Conservation (phyloP, 2,888 invertebrate species). For the Desoria tigrina region DNA sequence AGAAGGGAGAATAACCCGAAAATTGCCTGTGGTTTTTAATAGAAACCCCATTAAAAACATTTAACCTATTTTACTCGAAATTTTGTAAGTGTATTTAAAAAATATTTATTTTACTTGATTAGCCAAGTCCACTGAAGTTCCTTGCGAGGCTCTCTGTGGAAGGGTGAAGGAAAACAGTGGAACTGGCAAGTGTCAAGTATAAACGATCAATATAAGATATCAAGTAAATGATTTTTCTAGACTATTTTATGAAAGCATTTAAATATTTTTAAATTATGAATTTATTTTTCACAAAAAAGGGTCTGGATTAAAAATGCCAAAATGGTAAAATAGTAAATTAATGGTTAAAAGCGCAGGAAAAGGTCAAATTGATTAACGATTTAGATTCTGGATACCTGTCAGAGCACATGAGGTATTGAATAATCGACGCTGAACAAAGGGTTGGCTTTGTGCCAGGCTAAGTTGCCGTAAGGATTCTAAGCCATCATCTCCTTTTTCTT, state of each 20-base stretch:
- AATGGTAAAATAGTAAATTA: no score
- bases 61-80: not conserved
- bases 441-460: conserved; percentile 29
- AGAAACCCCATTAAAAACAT: not conserved
- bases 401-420: conserved; percentile 52
- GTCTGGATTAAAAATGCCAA: no score
- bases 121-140: conserved; percentile 49
- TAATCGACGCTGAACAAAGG: conserved; percentile 45
- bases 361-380: no score
- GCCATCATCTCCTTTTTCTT: no score
- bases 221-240: no score
- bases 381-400: no score
- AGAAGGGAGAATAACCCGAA: conserved; percentile 52
- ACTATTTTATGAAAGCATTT: no score
- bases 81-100: conserved; percentile 5
- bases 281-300: no score
- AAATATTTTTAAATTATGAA: no score
- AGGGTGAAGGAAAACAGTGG: conserved; percentile 50
- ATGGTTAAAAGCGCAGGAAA: no score
- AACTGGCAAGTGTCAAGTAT: no score
- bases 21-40: conserved; percentile 39
- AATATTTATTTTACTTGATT: conserved; percentile 39
- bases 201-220: no score
- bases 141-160: conserved; percentile 49
- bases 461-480: conserved; percentile 29